Conservation (phyloP, 1,140 invertebrate genomes). For the Wasmannia auropunctata region DNA sequence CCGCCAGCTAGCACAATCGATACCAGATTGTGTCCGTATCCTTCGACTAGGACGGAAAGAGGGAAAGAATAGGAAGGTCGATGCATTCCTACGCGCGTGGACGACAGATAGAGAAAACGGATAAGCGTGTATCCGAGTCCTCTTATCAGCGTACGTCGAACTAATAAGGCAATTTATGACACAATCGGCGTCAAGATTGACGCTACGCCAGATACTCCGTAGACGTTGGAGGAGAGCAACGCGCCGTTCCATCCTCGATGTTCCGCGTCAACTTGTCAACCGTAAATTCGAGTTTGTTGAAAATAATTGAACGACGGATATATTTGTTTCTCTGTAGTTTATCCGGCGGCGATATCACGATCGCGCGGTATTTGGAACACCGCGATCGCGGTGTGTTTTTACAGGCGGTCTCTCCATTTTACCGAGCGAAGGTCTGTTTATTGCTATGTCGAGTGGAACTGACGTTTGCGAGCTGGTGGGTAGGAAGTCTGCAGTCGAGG, state of each 20-base stretch:
- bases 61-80: neutral
- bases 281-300: conserved; percentile 25
- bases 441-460: neutral
- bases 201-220: neutral
- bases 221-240: neutral
- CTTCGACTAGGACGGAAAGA: neutral
- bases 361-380: neutral
- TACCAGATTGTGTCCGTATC: neutral
- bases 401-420: conserved; percentile 5
- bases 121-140: conserved; percentile 55
- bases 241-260: neutral
- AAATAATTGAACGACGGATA: neutral
- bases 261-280: neutral
- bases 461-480: conserved; percentile 28
- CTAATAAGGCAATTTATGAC: conserved; percentile 61
- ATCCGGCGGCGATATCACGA: neutral
- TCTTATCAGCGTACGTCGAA: conserved; percentile 7
- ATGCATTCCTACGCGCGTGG: neutral
- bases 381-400: conserved; percentile 1
- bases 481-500: neutral
- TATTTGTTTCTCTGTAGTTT: neutral
- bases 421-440: neutral
- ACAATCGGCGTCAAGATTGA: conserved; percentile 1
- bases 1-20: conserved; percentile 1
- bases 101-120: conserved; percentile 44